phyloP scores from a whole-genome alignment of 2,888 invertebrate genomes.

The Tiphia femorata region DNA sequence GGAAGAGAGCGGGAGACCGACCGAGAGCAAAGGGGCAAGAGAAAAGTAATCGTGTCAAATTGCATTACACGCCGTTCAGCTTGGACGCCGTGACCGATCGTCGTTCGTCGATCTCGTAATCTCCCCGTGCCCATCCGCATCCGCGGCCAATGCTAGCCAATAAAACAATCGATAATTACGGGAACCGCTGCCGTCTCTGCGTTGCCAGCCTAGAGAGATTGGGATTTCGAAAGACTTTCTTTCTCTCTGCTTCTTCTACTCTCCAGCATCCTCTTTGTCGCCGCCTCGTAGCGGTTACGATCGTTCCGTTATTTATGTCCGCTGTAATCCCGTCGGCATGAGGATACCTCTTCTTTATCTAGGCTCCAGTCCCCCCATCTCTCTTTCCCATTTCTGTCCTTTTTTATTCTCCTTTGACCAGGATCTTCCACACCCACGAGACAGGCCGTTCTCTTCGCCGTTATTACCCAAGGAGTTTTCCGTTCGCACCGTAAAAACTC shows the following conservation, averaged over 20 bases:
- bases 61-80: conserved; percentile 32
- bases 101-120: background rate
- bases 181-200: too few relatives aligned
- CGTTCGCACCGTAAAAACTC: too few relatives aligned
- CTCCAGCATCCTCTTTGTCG: too few relatives aligned
- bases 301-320: conserved; percentile 18
- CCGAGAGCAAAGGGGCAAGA: background rate
- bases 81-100: conserved; percentile 6
- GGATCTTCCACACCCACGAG: too few relatives aligned
- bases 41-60: conserved; percentile 45
- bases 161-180: conserved; percentile 40
- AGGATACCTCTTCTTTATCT: conserved; percentile 18
- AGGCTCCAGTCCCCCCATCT: too few relatives aligned
- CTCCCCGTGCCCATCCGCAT: too few relatives aligned
- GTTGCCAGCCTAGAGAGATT: background rate
- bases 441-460: too few relatives aligned
- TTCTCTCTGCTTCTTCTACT: too few relatives aligned
- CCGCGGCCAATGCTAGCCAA: conserved; percentile 7
- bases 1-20: background rate
- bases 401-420: too few relatives aligned
- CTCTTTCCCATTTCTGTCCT: too few relatives aligned
- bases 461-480: too few relatives aligned
- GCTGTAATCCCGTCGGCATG: conserved; percentile 20
- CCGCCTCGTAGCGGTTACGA: background rate
- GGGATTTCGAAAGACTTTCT: conserved; percentile 3